These are phyloP conservation scores for Pristiophorus japonicus DNA, from an alignment of 2,113 vertebrate genomes.

Conservation along the genomic window DNA sequence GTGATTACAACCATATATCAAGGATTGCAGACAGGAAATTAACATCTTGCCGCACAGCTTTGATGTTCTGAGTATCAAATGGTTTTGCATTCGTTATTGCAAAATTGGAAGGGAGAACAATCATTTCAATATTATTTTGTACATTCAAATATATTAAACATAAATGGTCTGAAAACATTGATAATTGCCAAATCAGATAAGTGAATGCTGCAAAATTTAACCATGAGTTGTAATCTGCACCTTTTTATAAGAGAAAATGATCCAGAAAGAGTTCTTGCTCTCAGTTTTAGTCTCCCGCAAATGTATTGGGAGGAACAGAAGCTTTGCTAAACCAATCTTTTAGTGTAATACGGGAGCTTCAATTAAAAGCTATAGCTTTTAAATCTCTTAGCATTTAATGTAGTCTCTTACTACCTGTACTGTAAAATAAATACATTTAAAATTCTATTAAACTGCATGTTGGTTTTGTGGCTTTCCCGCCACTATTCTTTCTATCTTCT, in stretches of 20 bases:
- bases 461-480: background rate
- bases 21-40: slow-evolving; percentile 70
- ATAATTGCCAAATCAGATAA: background rate
- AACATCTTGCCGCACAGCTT: slow-evolving; percentile 51
- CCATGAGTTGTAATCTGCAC: background rate
- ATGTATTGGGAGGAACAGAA: background rate
- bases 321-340: background rate
- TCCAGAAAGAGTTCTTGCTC: background rate
- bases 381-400: background rate
- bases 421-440: background rate
- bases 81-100: slow-evolving; percentile 34
- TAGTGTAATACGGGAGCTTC: background rate
- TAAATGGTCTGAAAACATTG: background rate
- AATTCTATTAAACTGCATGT: background rate
- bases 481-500: background rate
- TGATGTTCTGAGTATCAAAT: slow-evolving; percentile 54
- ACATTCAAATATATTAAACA: background rate
- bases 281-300: background rate
- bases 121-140: background rate
- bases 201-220: background rate
- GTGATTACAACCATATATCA: slow-evolving; percentile 57
- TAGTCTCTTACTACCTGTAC: background rate
- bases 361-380: background rate
- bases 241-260: background rate
- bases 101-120: slow-evolving; percentile 15